Evolutionary conservation across 2,113 vertebrate genomes (phyloP).

Genomic region (Saimiri boliviensis): DNA sequence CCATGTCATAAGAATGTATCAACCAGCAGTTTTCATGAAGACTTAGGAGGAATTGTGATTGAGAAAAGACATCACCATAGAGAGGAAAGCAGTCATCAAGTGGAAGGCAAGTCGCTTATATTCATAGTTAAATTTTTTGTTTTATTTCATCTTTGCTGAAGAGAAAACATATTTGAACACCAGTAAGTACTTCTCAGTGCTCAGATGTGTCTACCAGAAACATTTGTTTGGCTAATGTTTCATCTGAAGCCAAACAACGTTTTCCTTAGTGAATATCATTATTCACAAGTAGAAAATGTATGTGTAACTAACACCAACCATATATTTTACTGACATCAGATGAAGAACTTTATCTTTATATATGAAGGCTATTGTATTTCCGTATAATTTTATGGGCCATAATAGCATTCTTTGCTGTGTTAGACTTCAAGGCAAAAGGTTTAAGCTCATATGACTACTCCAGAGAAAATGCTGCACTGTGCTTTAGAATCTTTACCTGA

Average conservation of each 20-base stretch:
- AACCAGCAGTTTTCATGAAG: not conserved
- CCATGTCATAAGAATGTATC: not conserved
- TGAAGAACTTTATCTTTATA: not conserved
- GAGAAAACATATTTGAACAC: not conserved
- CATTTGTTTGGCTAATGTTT: not conserved
- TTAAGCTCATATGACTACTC: not conserved
- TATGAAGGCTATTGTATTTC: not conserved
- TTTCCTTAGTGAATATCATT: not conserved
- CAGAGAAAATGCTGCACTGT: not conserved
- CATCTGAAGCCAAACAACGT: not conserved
- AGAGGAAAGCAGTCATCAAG: not conserved
- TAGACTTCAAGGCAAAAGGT: not conserved
- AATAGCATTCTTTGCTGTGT: not conserved
- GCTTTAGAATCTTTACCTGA: not conserved
- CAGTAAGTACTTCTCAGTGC: not conserved
- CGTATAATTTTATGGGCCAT: not conserved
- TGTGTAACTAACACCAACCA: not conserved
- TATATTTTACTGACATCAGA: not conserved
- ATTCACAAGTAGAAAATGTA: not conserved
- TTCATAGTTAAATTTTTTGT: not conserved
- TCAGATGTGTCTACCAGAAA: not conserved
- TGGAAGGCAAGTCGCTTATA: not conserved
- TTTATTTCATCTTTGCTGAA: not conserved
- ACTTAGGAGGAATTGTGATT: not conserved
- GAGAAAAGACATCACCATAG: not conserved